These are phyloP conservation scores for Phocoena phocoena DNA, from an alignment of 2,113 vertebrate species.

Conservation along the genomic window DNA sequence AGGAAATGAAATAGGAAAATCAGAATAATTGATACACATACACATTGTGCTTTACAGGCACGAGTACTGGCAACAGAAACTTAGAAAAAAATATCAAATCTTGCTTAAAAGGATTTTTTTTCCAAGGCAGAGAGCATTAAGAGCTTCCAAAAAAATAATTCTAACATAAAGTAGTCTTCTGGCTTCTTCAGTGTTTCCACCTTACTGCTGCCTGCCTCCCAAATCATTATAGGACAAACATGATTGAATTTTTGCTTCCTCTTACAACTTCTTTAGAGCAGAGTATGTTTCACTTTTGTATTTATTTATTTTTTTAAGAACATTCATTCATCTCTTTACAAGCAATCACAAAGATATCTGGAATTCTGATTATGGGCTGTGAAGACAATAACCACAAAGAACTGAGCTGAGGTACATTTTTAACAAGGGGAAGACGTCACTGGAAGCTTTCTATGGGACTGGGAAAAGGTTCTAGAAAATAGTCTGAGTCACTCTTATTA, in stretches of 20 bases:
- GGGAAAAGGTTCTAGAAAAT: constrained; percentile 39
- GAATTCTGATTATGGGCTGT: constrained; percentile 38
- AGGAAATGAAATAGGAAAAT: background rate
- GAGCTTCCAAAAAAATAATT: background rate
- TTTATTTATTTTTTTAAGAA: background rate
- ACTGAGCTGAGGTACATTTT: background rate
- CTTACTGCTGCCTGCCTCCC: background rate
- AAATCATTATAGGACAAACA: background rate
- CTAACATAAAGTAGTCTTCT: background rate
- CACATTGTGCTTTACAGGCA: background rate
- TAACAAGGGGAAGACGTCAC: background rate
- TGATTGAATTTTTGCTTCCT: background rate
- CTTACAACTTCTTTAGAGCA: background rate
- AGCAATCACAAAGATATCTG: constrained; percentile 15
- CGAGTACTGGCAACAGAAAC: background rate
- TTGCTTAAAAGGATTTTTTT: background rate
- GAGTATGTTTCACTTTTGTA: background rate
- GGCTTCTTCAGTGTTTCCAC: background rate
- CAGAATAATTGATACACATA: background rate
- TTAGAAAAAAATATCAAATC: background rate
- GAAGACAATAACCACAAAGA: background rate
- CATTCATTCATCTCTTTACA: background rate
- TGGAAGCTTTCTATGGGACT: background rate
- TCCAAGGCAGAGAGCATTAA: background rate
- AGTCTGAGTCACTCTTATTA: constrained; percentile 1